phyloP scores from a whole-genome alignment of 2,888 invertebrate species.

The Hipparchia sbordonii region DNA sequence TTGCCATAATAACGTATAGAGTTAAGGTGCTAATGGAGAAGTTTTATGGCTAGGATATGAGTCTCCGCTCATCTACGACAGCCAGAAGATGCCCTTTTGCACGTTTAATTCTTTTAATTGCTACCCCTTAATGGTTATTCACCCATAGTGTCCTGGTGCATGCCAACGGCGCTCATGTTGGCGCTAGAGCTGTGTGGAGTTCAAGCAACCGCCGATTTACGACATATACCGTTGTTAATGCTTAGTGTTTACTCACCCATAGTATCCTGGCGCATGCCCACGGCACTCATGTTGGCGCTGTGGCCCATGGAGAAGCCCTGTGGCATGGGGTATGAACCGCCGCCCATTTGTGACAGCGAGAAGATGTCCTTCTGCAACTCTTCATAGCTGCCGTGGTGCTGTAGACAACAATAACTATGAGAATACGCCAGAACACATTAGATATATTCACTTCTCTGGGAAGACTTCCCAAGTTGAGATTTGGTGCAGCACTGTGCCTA shows the following conservation, averaged over 20 bases:
- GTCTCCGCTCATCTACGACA: background rate
- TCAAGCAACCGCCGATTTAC: too few species aligned
- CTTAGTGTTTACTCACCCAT: constrained; percentile 63
- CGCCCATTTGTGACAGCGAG: constrained; percentile 91
- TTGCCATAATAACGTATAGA: too few species aligned
- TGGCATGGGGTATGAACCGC: constrained; percentile 96
- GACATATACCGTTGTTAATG: background rate
- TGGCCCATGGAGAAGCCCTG: constrained; percentile 98
- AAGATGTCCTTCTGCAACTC: constrained; percentile 79
- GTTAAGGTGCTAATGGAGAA: too few species aligned
- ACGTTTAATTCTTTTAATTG: background rate
- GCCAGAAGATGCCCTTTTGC: background rate
- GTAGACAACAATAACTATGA: constrained; percentile 33
- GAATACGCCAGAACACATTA: background rate
- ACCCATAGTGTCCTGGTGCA: too few species aligned
- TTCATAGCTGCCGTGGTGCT: constrained; percentile 80
- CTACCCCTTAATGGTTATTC: background rate
- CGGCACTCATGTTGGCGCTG: constrained; percentile 95
- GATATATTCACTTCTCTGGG: too few species aligned
- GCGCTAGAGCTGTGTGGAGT: too few species aligned
- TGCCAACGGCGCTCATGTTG: too few species aligned
- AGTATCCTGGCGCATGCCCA: constrained; percentile 89
- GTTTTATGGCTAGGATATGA: too few species aligned
- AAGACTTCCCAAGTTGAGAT: background rate
- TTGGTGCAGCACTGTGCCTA: too few species aligned